These are phyloP conservation scores for Incurvaria masculella DNA, from an alignment of 2,888 invertebrate genomes.

Conservation along the genomic window DNA sequence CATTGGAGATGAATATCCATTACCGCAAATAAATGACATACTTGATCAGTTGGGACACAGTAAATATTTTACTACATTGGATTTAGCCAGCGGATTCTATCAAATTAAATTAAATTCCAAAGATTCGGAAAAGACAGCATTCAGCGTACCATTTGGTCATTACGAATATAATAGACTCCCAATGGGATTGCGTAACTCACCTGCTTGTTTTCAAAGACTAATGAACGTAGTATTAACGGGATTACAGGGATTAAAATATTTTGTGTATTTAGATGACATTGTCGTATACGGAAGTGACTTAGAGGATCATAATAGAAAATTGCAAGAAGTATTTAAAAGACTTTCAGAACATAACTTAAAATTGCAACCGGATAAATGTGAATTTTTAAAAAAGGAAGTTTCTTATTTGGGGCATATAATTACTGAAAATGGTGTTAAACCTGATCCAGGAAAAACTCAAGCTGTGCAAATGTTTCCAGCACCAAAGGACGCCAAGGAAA, in stretches of 20 bases:
- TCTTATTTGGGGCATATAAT: constrained; percentile 29
- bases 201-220: no score
- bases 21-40: constrained; percentile 16
- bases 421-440: constrained; percentile 24
- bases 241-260: no score
- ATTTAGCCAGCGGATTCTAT: constrained; percentile 17
- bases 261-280: no score
- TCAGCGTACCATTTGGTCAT: no score
- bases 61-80: constrained; percentile 17
- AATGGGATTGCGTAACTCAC: no score
- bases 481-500: constrained; percentile 21
- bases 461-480: constrained; percentile 20
- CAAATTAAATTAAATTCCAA: constrained; percentile 6
- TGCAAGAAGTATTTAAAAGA: constrained; percentile 20
- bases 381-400: constrained; percentile 25
- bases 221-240: no score
- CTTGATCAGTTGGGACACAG: constrained; percentile 16
- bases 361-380: constrained; percentile 25
- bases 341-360: constrained; percentile 18
- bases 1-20: constrained; percentile 15
- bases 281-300: constrained; percentile 18
- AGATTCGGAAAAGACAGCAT: no score
- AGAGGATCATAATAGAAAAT: constrained; percentile 21
- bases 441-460: constrained; percentile 23
- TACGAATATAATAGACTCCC: no score